Base-by-base conservation (phyloP, 2,113 vertebrate species). In the Nothoprocta pentlandii region DNA sequence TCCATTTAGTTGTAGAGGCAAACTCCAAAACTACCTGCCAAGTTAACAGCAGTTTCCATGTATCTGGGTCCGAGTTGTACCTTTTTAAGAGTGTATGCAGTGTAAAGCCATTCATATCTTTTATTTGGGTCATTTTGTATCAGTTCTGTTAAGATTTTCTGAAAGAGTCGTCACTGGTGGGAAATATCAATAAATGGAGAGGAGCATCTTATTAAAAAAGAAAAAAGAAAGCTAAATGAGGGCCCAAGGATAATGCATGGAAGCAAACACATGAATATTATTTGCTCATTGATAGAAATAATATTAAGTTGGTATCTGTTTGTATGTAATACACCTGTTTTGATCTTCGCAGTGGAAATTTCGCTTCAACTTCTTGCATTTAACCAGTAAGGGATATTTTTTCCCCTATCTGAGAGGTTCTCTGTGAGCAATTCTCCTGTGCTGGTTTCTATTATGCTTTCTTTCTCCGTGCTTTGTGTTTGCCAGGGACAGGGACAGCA, bases 351-450 rank as follows among this genome's bases (percentile, higher is more conserved):
- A 74, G 13, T 41, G 13, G 54, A 83, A 63, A 14, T 41, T 63
- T 64, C 25, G 11, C 11, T 7, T 62, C 5, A 23, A 2, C 62
- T 93, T 93, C 23, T 20, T 39, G 22, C 34, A 39, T 81, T 84
- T 66, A 0, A 0, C 39, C 58, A 30, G 14, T 10, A 28, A 34
- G 75, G 39, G 1, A 8, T 66, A 16, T 54, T 36, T 54, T 22
- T 87, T 87, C 41, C 23, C 13, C 3, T 1, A 30, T 36, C 13
- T 25, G 15, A 2, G 30, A 8, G 80, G 12, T 82, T 78, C 28
- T 79, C 34, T 67, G 5, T 4, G 58, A 76, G 41, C 36, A 34
- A 19, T 87, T 80, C 81, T 80, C 30, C 56, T 85, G 5, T 34
- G 53, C 71, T 26, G 16, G 7, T 86, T 90, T 89, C 39, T 22